Evolutionary conservation across 2,113 vertebrate species (phyloP).

Genomic region (Chloropsis cyanopogon): DNA sequence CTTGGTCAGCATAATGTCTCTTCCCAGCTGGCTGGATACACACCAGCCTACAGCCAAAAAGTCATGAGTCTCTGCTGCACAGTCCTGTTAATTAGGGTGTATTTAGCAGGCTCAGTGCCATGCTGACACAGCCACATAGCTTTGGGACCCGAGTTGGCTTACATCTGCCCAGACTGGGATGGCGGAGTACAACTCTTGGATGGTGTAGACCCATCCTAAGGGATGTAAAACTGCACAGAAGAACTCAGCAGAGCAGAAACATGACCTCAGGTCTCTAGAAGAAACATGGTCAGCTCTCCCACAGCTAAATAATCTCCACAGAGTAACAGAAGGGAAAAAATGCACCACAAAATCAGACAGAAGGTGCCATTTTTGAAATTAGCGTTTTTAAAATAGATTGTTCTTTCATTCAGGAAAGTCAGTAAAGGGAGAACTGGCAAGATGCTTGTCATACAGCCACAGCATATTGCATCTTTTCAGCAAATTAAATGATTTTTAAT

Average conservation of each 20-base stretch:
- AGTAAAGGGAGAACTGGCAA: not conserved
- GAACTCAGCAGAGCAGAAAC: not conserved
- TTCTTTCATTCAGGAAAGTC: not conserved
- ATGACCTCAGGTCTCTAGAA: not conserved
- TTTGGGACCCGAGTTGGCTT: not conserved
- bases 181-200: rapidly evolving
- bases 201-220: rapidly evolving
- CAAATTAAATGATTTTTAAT: not conserved
- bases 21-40: not conserved
- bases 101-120: not conserved
- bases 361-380: not conserved
- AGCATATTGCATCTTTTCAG: not conserved
- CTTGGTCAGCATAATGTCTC: not conserved
- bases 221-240: not conserved
- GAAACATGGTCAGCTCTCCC: not conserved
- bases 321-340: not conserved
- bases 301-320: not conserved
- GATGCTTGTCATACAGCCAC: not conserved
- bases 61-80: not conserved
- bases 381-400: not conserved
- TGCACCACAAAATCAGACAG: not conserved
- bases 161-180: not conserved
- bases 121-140: not conserved
- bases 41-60: not conserved
- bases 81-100: not conserved